These are phyloP conservation scores for Gymnothorax reevesii DNA, from an alignment of 2,797 vertebrate species.

Conservation along the genomic window DNA sequence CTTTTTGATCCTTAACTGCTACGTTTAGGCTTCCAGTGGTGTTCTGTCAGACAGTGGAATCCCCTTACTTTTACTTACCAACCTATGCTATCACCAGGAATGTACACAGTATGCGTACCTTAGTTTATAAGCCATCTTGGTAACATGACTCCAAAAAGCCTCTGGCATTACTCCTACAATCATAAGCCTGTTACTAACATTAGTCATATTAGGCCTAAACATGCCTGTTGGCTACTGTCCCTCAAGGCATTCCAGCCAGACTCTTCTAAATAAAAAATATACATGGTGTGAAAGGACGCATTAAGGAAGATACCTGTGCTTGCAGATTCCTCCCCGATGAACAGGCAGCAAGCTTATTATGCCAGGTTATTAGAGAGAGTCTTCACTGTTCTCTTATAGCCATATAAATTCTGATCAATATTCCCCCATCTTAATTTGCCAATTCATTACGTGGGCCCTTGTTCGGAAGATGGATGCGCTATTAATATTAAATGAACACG, in stretches of 20 bases:
- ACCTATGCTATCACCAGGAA: not conserved
- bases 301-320: constrained; percentile 12
- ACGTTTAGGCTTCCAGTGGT: not conserved
- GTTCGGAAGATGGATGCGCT: constrained; percentile 61
- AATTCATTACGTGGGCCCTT: constrained; percentile 69
- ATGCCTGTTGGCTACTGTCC: not conserved
- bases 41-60: not conserved
- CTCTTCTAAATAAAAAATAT: constrained; percentile 1
- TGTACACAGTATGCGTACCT: not conserved
- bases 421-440: constrained; percentile 68
- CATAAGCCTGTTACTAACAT: not conserved
- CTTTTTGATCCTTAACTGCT: not conserved
- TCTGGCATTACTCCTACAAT: not conserved
- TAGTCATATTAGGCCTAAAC: not conserved
- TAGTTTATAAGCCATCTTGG: not conserved
- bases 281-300: not conserved
- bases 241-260: not conserved
- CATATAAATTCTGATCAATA: constrained; percentile 60
- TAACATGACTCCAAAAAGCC: not conserved
- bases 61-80: not conserved
- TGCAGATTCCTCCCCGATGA: constrained; percentile 39
- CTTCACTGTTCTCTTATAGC: constrained; percentile 59
- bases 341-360: not conserved
- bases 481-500: constrained; percentile 77
- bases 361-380: constrained; percentile 50